Conservation (phyloP, 2,797 vertebrate genomes). For the Sorex maritimensis region DNA sequence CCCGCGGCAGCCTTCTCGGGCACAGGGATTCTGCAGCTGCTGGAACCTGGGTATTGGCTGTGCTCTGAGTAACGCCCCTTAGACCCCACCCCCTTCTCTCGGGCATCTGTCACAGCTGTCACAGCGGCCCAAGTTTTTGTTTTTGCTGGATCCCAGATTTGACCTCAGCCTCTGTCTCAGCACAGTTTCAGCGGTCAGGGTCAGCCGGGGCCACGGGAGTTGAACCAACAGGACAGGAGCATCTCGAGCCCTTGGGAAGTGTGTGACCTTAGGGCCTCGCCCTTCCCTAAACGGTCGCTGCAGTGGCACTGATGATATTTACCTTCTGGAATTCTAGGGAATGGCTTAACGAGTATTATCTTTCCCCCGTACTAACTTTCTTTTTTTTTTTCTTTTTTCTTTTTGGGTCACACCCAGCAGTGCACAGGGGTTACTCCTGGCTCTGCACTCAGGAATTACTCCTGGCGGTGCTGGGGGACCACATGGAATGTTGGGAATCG, state of each 20-base stretch:
- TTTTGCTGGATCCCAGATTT: slow-evolving; percentile 52
- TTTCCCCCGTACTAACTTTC: background rate
- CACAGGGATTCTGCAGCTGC: too few relatives aligned
- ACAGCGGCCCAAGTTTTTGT: background rate
- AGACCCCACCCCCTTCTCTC: background rate
- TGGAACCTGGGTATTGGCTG: background rate
- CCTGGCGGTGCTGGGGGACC: too few relatives aligned
- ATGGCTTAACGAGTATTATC: slow-evolving; percentile 3
- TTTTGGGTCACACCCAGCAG: too few relatives aligned
- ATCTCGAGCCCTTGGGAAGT: background rate
- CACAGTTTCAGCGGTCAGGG: background rate
- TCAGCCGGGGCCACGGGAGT: background rate
- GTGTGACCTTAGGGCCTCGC: slow-evolving; percentile 1
- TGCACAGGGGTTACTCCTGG: too few relatives aligned
- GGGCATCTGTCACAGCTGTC: background rate
- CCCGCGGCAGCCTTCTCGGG: too few relatives aligned
- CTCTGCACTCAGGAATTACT: too few relatives aligned
- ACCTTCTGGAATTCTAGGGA: slow-evolving; percentile 11
- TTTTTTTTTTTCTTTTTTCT: too few relatives aligned
- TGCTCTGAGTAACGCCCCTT: background rate
- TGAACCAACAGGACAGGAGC: background rate
- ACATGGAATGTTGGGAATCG: too few relatives aligned
- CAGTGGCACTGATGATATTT: slow-evolving; percentile 18
- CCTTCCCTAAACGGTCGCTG: slow-evolving; percentile 28
- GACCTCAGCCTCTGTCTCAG: slow-evolving; percentile 26